A percentile compares a stretch with the other conserved stretches of the same genome.
Conservation (phyloP, 1,140 invertebrate species). For the Thaumatotibia leucotreta region DNA sequence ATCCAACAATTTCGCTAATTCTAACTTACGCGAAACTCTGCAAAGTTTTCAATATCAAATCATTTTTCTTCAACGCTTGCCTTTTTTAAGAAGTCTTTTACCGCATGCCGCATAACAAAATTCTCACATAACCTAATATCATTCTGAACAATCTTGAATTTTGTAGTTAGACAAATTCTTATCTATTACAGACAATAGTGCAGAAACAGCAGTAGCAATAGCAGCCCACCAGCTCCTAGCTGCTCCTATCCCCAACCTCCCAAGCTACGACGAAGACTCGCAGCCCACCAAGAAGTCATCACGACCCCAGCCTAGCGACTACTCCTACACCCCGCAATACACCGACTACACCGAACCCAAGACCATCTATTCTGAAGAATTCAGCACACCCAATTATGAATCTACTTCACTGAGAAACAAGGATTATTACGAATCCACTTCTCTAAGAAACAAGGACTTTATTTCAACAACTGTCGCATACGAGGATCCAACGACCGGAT, state of each 20-base stretch:
- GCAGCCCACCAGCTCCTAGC: conserved; percentile 66
- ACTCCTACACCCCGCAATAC: conserved; percentile 45
- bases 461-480: neutral
- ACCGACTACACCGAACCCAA: conserved; percentile 38
- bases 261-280: conserved; percentile 50
- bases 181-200: conserved; percentile 44
- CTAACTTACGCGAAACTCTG: too few relatives aligned
- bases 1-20: too few relatives aligned
- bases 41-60: too few relatives aligned
- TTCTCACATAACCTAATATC: too few relatives aligned
- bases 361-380: conserved; percentile 39
- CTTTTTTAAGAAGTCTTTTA: too few relatives aligned
- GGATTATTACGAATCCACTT: neutral
- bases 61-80: too few relatives aligned
- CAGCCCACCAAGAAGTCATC: conserved; percentile 38
- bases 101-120: too few relatives aligned
- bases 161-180: too few relatives aligned
- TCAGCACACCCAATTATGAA: conserved; percentile 15
- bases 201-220: conserved; percentile 68
- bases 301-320: conserved; percentile 41
- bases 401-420: neutral
- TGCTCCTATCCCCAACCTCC: conserved; percentile 62
- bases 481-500: neutral
- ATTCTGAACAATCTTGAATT: too few relatives aligned
- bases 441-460: neutral